Evolutionary conservation across 2,888 invertebrate genomes (phyloP), one percentile per base, ranked within the genome.

Genomic region (Balanococcus diminutus): DNA sequence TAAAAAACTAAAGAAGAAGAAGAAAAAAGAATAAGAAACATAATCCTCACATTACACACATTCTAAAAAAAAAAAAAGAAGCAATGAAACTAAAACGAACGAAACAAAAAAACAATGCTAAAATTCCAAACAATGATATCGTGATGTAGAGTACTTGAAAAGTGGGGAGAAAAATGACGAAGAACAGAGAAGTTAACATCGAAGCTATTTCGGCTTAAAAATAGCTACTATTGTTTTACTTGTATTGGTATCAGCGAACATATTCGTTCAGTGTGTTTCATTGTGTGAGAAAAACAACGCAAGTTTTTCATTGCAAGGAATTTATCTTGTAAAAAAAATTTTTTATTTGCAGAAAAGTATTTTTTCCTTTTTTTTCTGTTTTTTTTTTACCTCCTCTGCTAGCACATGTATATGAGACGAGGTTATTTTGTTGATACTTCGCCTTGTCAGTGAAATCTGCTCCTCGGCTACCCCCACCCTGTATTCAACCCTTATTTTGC

Each of bases 241-340:
- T 25, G 32, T 75, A 19, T 32, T 32, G 32, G 72, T 75, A 75
- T 32, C 31, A 75, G 31, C 31, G 72, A 75, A 75, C 72, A 75
- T 32, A 32, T 75, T 32, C 72, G 72, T 75, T 75, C 72, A 32
- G 72, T 75, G n/a, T 75, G 32, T 31, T 75, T 75, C 72, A 75
- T 75, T 75, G 72, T 75, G 72, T 75, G 72, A 32, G 72, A 75
- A 75, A 75, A 75, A 75, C 72, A 32, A 75, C n/a, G 72, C 32
- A 75, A 75, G 72, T 75, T 32, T 75, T 32, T 75, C 72, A 32
- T 75, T 75, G 72, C 72, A 75, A 75, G 72, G 72, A 75, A 75
- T 75, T 32, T 75, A 32, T 75, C 72, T 75, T 75, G 32, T 75
- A 75, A 75, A 75, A 32, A 75, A 75, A 75, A 75, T 75, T 75